Conservation (phyloP, 2,888 invertebrate genomes). For the Resseliella maxima region DNA sequence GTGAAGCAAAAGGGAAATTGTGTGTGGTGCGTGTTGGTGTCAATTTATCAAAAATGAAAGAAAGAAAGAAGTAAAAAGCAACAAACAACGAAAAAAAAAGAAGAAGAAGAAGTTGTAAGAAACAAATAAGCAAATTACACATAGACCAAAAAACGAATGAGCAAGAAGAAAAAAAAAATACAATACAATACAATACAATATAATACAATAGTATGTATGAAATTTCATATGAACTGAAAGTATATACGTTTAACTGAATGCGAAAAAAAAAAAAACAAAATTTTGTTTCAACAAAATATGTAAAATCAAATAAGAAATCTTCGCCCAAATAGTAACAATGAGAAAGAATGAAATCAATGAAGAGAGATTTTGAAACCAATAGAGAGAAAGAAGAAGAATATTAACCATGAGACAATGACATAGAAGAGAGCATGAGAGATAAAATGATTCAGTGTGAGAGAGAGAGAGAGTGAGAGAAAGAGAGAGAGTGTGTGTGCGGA, state of each 20-base stretch:
- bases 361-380: no score
- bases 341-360: no score
- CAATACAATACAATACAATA: no score
- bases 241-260: background rate
- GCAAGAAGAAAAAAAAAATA: background rate
- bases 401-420: no score
- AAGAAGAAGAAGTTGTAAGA: background rate
- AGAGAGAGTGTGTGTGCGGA: background rate
- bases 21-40: slow-evolving; percentile 48
- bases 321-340: background rate
- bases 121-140: slow-evolving; percentile 3
- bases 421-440: no score
- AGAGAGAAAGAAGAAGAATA: no score
- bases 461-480: no score
- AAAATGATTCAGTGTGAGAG: no score
- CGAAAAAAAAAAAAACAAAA: no score
- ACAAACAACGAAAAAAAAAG: background rate
- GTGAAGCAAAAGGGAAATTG: slow-evolving; percentile 1
- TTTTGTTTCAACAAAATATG: background rate
- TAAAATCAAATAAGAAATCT: background rate
- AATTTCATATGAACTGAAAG: background rate
- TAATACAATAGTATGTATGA: background rate
- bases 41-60: slow-evolving; percentile 29
- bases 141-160: background rate
- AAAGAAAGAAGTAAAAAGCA: background rate